phyloP scores from a whole-genome alignment of 30 jellyfish, hydroid and myxozoan genomes.

The Turritopsis rubra region DNA sequence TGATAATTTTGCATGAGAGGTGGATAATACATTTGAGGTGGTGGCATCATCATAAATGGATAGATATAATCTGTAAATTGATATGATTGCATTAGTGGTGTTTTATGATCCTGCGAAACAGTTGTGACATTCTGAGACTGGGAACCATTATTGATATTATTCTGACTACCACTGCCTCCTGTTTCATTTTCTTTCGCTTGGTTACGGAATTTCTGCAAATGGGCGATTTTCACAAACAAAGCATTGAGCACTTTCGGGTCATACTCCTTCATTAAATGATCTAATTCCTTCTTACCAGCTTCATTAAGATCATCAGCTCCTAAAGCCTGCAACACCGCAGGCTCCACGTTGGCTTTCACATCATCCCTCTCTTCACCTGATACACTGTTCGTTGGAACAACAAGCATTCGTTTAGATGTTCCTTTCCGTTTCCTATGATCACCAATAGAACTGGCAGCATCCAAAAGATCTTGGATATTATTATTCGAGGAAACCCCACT shows the following conservation, averaged over 20 bases:
- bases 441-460: not conserved
- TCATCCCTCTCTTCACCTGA: not conserved
- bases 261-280: not conserved
- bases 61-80: not conserved
- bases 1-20: not conserved
- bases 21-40: not conserved
- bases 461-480: not conserved
- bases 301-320: not conserved
- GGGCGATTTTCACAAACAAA: not conserved
- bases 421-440: not conserved
- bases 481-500: not conserved
- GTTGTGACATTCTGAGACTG: not conserved
- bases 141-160: not conserved
- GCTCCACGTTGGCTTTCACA: not conserved
- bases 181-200: not conserved
- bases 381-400: too few species aligned
- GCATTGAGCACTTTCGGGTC: not conserved
- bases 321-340: not conserved
- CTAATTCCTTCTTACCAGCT: not conserved
- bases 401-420: not conserved
- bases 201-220: not conserved
- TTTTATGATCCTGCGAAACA: not conserved
- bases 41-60: conserved; percentile 3
- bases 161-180: not conserved
- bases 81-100: not conserved